Base-by-base conservation (phyloP, 2,113 vertebrate species). In the Procavia capensis region DNA sequence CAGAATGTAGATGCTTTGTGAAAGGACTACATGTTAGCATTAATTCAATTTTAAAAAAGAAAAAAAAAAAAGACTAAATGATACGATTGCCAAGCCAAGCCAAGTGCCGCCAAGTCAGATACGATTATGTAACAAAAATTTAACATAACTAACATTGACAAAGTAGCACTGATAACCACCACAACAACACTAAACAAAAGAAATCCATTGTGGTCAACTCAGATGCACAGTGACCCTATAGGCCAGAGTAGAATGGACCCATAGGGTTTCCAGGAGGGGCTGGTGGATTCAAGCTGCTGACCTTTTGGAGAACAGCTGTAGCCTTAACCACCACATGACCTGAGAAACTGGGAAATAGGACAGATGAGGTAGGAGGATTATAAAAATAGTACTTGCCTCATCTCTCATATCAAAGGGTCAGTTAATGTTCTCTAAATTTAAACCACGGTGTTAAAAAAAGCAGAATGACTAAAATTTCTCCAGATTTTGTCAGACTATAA, bases 301-400 rank as follows among this genome's bases (percentile, higher is more conserved):
- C 50, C 11, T 54, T 54, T 54, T 54, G 11, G 50, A 16, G 13
- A 54, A 16, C 50, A 54, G 50, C 50, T 3, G 50, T 54, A 54
- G 50, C 14, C 50, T 54, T 54, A 54, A 54, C 50, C 50, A 54
- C 50, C 17, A 16, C 50, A 16, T 16, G 13, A 83, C 5, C n/a
- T 59, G 9, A 20, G 20, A n/a, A 61, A 61, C 2, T 80, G 47
- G 22, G 47, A 88, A 76, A 45, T 72, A 41, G 45, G 3, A 3
- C 61, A 81, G 16, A n/a, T 2, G 2, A 50, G 34, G 7, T 72
- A 9, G 13, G 19, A 61, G 66, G 45, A 59, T 68, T 41, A 43
- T 57, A 39, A 14, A 85, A 83, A 50, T 85, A 7, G 31, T 79
- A 90, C 68, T 92, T 90, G 90, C 81, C 68, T 90, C 36, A 88